These are phyloP conservation scores for Sitta carolinensis DNA, from an alignment of 2,797 vertebrate species.

Conservation along the genomic window DNA sequence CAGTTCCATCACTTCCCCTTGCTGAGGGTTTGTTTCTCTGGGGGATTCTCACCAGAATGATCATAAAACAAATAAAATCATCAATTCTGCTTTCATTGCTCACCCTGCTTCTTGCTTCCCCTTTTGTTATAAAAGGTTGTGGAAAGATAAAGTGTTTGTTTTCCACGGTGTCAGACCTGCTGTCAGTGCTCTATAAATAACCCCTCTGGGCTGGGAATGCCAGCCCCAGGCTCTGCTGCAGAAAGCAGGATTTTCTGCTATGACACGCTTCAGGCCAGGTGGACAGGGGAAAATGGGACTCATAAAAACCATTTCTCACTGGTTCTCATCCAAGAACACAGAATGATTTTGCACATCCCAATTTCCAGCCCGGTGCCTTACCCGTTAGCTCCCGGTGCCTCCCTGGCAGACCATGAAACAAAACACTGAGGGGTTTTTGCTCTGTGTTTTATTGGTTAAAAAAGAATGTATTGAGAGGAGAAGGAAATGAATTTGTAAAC, in stretches of 20 bases:
- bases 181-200: not conserved
- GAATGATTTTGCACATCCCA: not conserved
- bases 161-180: not conserved
- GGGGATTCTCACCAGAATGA: not conserved
- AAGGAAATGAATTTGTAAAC: not conserved
- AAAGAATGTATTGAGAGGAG: not conserved
- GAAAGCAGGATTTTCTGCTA: not conserved
- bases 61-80: not conserved
- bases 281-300: not conserved
- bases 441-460: not conserved
- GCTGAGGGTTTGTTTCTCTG: not conserved
- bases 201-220: not conserved
- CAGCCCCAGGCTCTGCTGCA: not conserved
- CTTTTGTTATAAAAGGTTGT: not conserved
- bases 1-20: not conserved
- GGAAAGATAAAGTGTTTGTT: not conserved
- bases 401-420: not conserved
- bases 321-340: not conserved
- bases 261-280: not conserved
- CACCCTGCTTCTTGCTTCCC: not conserved
- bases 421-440: rapidly evolving
- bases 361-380: not conserved
- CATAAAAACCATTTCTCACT: not conserved
- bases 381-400: rapidly evolving
- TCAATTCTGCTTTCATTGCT: not conserved